Base-by-base conservation (phyloP, 1,140 invertebrate genomes). In the Conus betulinus region DNA sequence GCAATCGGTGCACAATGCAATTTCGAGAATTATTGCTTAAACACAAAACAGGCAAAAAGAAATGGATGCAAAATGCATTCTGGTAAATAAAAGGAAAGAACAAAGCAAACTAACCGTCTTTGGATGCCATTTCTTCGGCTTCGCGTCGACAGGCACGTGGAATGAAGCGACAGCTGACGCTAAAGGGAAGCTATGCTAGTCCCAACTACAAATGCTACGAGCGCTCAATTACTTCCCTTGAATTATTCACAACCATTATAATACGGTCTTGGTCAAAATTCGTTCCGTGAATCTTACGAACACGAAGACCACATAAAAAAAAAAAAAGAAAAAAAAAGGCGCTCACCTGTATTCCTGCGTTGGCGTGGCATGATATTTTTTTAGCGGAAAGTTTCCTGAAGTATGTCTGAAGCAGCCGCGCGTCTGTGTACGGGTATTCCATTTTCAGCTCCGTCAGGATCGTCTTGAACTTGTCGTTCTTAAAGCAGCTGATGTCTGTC, bases 381-480 rank as follows among this genome's bases (percentile, higher is more conserved):
- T 88, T 90, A 2, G 79, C 78, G 13, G 90, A 86, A 15, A 95
- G 90, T 60, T 93, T 88, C 23, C 78, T 89, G 86, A 94, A 94
- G 91, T 94, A 95, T 13, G 85, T 88, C 23, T 91, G 89, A 6
- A 95, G 91, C 52, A 94, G 90, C 3, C 51, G 51, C 39, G 88
- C 88, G 88, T 94, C 92, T n/a, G 91, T 93, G 86, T 92, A 91
- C 3, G 94, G 93, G 81, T 94, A 95, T 13, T 86, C 51, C 84
- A 94, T 74, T 0, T 89, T 88, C 25, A 94, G 88, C 17, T 91
- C 74, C 27, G 88, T 60, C 74, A 94, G 78, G 3, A 91, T 88
- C 25, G 91, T 76, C 53, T 93, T 90, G 0, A 94, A 87, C 63
- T 92, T 92, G 13, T 91, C 90, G 63, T 93, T 93, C 83, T 88